A percentile compares a stretch with the other conserved stretches of the same genome.
Conservation (phyloP, 2,888 invertebrate genomes). For the Galerucella pusilla region DNA sequence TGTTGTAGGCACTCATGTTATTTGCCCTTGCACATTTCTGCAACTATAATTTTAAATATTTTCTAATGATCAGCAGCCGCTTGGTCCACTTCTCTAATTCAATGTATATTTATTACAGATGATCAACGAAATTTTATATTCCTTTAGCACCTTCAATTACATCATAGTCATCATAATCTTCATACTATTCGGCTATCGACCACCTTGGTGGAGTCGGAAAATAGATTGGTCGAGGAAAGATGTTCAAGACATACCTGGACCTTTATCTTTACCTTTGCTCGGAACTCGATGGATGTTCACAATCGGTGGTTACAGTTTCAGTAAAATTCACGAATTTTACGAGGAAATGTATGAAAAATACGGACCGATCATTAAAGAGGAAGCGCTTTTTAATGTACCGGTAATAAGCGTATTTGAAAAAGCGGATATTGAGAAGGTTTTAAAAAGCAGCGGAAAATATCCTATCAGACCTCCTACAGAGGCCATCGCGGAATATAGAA, state of each 20-base stretch:
- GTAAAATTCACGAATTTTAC: conserved; percentile 83
- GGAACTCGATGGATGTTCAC: conserved; percentile 87
- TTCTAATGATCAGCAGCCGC: too few relatives aligned
- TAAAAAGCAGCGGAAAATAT: conserved; percentile 78
- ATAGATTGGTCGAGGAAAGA: conserved; percentile 34
- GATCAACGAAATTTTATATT: conserved; percentile 47
- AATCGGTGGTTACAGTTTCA: conserved; percentile 70
- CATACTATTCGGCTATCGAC: conserved; percentile 56
- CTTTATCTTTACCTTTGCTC: conserved; percentile 75
- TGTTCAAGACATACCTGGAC: conserved; percentile 74
- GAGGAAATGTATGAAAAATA: conserved; percentile 78
- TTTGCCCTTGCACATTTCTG: too few relatives aligned
- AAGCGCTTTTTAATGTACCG: conserved; percentile 77
- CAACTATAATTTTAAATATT: too few relatives aligned
- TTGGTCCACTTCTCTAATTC: background rate
- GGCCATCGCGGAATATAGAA: conserved; percentile 80
- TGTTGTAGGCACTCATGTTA: too few relatives aligned
- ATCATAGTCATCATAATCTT: conserved; percentile 53
- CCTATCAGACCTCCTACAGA: conserved; percentile 87
- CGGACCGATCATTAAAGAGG: conserved; percentile 83
- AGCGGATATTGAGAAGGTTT: conserved; percentile 78
- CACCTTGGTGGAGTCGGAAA: conserved; percentile 57
- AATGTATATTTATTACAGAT: conserved; percentile 43
- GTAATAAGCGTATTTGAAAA: conserved; percentile 80
- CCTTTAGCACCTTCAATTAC: conserved; percentile 49